phyloP scores from a whole-genome alignment of 2,888 invertebrate genomes.

The Meliscaeva auricollis region DNA sequence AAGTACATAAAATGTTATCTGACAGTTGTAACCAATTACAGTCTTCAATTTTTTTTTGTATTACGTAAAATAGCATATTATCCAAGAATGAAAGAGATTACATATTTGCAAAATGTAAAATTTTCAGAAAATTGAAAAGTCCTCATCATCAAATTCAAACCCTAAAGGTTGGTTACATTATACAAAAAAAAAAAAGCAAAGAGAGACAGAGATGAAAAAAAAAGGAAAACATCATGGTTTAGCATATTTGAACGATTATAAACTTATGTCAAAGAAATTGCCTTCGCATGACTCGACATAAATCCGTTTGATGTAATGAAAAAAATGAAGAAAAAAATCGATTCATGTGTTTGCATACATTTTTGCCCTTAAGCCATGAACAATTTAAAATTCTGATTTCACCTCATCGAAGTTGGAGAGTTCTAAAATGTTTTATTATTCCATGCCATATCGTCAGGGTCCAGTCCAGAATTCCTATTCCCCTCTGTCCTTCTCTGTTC shows the following conservation, averaged over 20 bases:
- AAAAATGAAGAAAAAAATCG: not conserved
- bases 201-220: not conserved
- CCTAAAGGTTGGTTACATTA: slow-evolving; percentile 7
- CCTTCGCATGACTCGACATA: slow-evolving; percentile 54
- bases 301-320: slow-evolving; percentile 54
- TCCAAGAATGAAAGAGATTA: not conserved
- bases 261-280: slow-evolving; percentile 57
- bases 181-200: not conserved
- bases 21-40: too few species aligned
- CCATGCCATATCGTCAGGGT: slow-evolving; percentile 10
- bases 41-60: too few species aligned
- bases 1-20: too few species aligned
- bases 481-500: too few species aligned
- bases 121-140: slow-evolving; percentile 32
- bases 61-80: not conserved
- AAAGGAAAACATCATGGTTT: not conserved
- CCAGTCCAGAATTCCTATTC: not conserved
- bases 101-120: not conserved
- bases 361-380: slow-evolving; percentile 14
- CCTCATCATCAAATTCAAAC: slow-evolving; percentile 43
- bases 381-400: slow-evolving; percentile 29
- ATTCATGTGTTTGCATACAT: slow-evolving; percentile 26
- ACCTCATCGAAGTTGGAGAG: slow-evolving; percentile 8
- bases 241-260: not conserved
- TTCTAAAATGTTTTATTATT: slow-evolving; percentile 7